Base-by-base conservation (phyloP, 2,113 vertebrate genomes). In the Uropsilus gracilis region DNA sequence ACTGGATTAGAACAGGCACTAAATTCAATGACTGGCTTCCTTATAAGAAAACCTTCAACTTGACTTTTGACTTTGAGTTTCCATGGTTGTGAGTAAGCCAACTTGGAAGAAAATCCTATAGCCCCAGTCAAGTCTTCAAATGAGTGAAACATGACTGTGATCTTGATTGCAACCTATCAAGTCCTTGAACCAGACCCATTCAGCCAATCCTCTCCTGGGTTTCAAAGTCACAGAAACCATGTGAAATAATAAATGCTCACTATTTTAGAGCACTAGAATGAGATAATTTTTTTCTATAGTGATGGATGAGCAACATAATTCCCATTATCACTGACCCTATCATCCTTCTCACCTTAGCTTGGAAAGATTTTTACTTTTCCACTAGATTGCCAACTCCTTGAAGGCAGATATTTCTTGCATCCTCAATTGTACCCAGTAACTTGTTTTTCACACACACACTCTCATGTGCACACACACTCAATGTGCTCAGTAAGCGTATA, bases 301-400 rank as follows among this genome's bases (percentile, higher is more conserved):
- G 76, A 37, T 30, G 66, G 53, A 63, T 89, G 64, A 88, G 57
- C 55, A 86, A 63, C 37, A 53, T 4, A 68, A 44, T 6, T 20
- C 18, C 3, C 95, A 11, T 68, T 87, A 37, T 83, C 55, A 53
- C 17, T 44, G 5, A 11, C 20, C 32, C 13, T 37, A 48, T 86
- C 34, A 42, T 77, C 55, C 42, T 85, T 73, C 82, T 91, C 76
- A 89, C 61, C 50, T 82, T 68, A 91, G 85, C 61, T 71, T 72
- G 59, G 26, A 20, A 78, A 73, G 28, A 81, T 61, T 30, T 97
- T 78, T 32, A 75, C 39, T 68, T 91, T 30, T 94, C 82, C 80
- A 81, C 30, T 72, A 63, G n/a, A 66, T 22, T 72, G 32, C 37
- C 81, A 78, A 89, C 8, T 72, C 48, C 24, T 82, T 59, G 6